phyloP scores from a whole-genome alignment of 2,113 vertebrate species.

The Pitta sordida region DNA sequence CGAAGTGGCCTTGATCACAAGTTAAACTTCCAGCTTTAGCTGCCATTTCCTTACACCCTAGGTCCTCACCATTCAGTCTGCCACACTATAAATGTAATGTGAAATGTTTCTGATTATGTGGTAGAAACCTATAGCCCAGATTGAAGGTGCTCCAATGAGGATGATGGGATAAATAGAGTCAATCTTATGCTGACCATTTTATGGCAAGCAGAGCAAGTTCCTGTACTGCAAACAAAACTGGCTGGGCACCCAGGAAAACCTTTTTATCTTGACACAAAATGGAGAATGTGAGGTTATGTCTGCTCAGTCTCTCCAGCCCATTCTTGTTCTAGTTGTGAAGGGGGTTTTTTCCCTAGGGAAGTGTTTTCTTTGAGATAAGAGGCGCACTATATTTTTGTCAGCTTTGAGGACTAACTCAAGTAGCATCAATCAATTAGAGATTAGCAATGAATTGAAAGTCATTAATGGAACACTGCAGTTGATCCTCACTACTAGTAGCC shows the following conservation, averaged over 20 bases:
- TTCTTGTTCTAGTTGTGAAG: neutral
- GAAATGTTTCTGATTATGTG: neutral
- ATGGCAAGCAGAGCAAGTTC: neutral
- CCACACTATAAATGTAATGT: rapidly evolving
- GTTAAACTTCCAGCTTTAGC: neutral
- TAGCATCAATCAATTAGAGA: neutral
- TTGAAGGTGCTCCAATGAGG: neutral
- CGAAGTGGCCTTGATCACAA: neutral
- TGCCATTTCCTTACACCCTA: neutral
- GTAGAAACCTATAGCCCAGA: neutral
- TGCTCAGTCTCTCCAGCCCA: neutral
- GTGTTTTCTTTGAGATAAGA: neutral
- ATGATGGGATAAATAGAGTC: neutral
- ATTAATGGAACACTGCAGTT: neutral
- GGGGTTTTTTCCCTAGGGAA: neutral
- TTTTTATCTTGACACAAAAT: neutral
- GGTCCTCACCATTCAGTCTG: rapidly evolving
- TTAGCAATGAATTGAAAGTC: constrained; percentile 28
- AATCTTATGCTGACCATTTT: neutral
- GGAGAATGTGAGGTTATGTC: neutral
- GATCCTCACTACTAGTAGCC: neutral
- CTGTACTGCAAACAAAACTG: neutral
- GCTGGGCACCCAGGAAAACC: neutral
- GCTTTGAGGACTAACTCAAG: neutral
- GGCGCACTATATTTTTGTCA: neutral